Base-by-base conservation (phyloP, 1,140 invertebrate species). In the Bacillus rossius region DNA sequence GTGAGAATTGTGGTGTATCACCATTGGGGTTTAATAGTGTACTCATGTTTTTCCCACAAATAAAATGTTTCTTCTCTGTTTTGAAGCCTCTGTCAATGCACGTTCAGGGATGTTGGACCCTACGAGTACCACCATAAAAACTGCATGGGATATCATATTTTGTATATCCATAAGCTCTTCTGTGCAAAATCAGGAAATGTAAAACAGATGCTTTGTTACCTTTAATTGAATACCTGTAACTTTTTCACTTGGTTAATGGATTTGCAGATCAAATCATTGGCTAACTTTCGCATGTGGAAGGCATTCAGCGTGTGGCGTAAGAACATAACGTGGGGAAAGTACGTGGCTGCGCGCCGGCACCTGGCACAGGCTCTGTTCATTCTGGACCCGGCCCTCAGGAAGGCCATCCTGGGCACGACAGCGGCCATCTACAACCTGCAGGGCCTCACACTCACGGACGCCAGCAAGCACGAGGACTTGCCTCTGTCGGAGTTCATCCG, bases 261-360 rank as follows among this genome's bases (percentile, higher is more conserved):
- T n/a, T 64, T 53, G 25, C 68, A 88, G 81, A 87, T 92, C 41
- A 84, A 81, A 58, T 82, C 84, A 20, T 92, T 93, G 70, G 73
- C 76, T 17, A 70, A 82, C 20, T 92, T 87, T 68, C 79, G 86
- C 10, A 79, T 84, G 49, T 92, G 90, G 89, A 92, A 92, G 72
- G 83, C 86, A 0, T 91, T 92, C 70, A 87, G 84, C 64, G 79
- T 87, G 0, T 93, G 91, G 91, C 76, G 81, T 38, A 88, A 88
- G 66, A 84, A 83, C n/a, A 81, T 92, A 16, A 73, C 81, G 22
- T 84, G 79, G 61, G 79, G 79, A 37, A 92, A 91, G 71, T 81
- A 85, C 45, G 76, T 69, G 40, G 69, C 73, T 8, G 81, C 83
- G 0, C 80, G 79, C 14, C 79, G 76, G 41, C 73, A 74, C 57